Percentiles rank a stretch among this genome's conserved stretches.
These are phyloP conservation scores for Argopecten irradians DNA, from an alignment of 1,140 invertebrate genomes.

Conservation along the genomic window DNA sequence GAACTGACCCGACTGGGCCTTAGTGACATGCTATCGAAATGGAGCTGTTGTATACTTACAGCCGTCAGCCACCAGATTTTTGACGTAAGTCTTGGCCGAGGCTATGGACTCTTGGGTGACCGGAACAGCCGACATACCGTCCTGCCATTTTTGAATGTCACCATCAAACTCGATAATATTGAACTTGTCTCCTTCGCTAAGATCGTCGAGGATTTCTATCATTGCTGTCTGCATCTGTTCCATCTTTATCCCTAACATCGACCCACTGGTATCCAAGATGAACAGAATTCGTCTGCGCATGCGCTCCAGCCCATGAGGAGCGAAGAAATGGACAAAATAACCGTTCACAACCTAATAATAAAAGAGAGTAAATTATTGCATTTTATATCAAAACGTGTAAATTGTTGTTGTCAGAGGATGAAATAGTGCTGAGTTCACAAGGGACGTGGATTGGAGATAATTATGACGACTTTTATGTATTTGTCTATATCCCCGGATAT, in stretches of 20 bases:
- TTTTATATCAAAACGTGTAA: neutral
- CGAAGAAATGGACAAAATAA: conserved; percentile 87
- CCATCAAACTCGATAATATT: conserved; percentile 81
- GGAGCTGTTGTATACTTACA: conserved; percentile 46
- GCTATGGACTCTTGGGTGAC: conserved; percentile 32
- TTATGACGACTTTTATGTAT: too few relatives aligned
- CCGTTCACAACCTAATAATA: conserved; percentile 82
- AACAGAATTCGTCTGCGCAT: conserved; percentile 84
- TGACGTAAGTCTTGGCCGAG: conserved; percentile 43
- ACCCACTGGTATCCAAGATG: conserved; percentile 84
- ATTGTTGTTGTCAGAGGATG: neutral
- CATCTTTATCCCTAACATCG: conserved; percentile 83
- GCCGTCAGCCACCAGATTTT: conserved; percentile 44
- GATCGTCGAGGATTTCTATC: conserved; percentile 81
- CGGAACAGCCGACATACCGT: neutral
- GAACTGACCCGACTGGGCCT: too few relatives aligned
- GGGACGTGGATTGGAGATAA: neutral
- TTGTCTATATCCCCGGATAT: conserved; percentile 83
- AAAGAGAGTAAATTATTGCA: neutral
- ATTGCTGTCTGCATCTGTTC: conserved; percentile 83
- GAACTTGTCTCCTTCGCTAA: conserved; percentile 82
- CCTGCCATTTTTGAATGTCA: conserved; percentile 66
- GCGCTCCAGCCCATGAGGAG: conserved; percentile 79
- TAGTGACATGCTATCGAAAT: too few relatives aligned
- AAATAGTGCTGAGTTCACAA: neutral